These are phyloP conservation scores for Erebia palarica DNA, from an alignment of 2,888 invertebrate species.

Conservation along the genomic window DNA sequence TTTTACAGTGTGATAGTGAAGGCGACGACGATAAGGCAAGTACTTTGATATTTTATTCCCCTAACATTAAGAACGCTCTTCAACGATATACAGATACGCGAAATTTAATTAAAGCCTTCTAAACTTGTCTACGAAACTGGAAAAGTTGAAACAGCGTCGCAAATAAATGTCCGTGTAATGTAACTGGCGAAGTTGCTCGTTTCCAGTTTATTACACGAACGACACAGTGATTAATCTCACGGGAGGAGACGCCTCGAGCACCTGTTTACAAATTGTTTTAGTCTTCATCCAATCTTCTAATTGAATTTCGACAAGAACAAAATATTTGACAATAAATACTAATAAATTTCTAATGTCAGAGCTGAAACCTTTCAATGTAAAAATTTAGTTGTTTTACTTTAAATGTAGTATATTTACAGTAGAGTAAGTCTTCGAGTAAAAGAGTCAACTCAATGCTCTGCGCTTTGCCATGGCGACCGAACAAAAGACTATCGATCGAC, in stretches of 20 bases:
- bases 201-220: constrained; percentile 68
- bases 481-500: not conserved
- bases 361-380: constrained; percentile 30
- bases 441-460: too few species aligned
- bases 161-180: constrained; percentile 79
- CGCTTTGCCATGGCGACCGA: not conserved
- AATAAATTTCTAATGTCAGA: constrained; percentile 32
- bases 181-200: constrained; percentile 77
- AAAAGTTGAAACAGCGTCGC: constrained; percentile 72
- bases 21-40: constrained; percentile 95
- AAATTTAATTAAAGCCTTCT: constrained; percentile 71
- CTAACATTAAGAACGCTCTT: constrained; percentile 32
- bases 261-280: constrained; percentile 60
- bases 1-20: constrained; percentile 96
- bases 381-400: not conserved
- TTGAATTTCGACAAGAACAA: constrained; percentile 38
- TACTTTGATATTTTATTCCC: constrained; percentile 53
- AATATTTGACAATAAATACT: constrained; percentile 6
- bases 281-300: constrained; percentile 38
- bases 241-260: constrained; percentile 51
- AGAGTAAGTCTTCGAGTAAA: too few species aligned
- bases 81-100: constrained; percentile 53
- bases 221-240: constrained; percentile 70
- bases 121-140: constrained; percentile 62
- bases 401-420: too few species aligned